Conservation (phyloP, 2,888 invertebrate genomes). For the Synanthedon myopaeformis region DNA sequence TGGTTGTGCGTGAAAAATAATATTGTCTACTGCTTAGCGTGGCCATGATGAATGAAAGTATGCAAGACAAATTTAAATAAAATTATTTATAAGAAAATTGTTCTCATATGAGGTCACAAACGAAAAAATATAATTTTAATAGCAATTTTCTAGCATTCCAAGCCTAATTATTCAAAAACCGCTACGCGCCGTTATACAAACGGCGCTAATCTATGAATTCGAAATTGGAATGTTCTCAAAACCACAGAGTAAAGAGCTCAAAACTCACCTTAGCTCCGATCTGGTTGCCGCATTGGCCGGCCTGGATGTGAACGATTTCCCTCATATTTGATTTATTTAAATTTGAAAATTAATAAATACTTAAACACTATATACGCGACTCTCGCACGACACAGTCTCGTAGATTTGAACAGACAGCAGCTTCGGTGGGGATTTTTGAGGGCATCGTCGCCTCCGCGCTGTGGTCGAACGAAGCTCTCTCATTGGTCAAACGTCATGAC, state of each 20-base stretch:
- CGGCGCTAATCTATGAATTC: background rate
- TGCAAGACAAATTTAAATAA: conserved; percentile 20
- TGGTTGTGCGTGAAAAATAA: conserved; percentile 24
- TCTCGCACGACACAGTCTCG: conserved; percentile 55
- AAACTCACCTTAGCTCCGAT: conserved; percentile 74
- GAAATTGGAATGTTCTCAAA: background rate
- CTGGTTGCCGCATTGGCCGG: conserved; percentile 88
- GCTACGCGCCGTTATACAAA: conserved; percentile 12
- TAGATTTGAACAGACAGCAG: conserved; percentile 43
- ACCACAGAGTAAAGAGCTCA: background rate
- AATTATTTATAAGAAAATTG: too few relatives aligned
- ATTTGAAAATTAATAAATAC: conserved; percentile 47
- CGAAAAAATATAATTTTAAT: conserved; percentile 1
- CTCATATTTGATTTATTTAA: conserved; percentile 71
- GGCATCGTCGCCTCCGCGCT: conserved; percentile 59
- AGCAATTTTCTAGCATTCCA: background rate
- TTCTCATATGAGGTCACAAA: too few relatives aligned
- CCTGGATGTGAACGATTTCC: conserved; percentile 86
- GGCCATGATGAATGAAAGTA: conserved; percentile 28
- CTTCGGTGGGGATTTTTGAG: conserved; percentile 60
- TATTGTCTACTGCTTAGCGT: conserved; percentile 13
- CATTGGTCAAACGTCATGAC: conserved; percentile 36
- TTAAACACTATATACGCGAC: conserved; percentile 54
- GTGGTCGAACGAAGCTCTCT: conserved; percentile 22
- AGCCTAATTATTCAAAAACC: conserved; percentile 3